Base-by-base conservation (phyloP, 1,140 invertebrate genomes). In the Hyles euphorbiae region DNA sequence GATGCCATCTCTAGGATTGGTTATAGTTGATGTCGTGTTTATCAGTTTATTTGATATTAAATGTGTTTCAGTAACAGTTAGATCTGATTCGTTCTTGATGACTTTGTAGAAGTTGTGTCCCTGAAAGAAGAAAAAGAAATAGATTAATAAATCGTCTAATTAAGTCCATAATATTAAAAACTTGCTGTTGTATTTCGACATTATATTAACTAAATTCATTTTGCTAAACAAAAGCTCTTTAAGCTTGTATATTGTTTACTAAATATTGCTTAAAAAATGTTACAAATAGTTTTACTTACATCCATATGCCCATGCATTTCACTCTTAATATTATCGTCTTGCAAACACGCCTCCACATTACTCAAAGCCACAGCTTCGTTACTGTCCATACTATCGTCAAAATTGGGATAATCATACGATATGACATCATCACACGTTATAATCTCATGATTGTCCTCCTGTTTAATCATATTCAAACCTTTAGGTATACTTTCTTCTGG, bases 31-130 rank as follows among this genome's bases (percentile, higher is more conserved):
- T 48, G 80, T 83, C 5, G 82, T 82, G 53, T 84, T 85, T 44
- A 81, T 80, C 3, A 87, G 56, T 70, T 87, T 84, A 48, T 85
- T 87, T 34, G 81, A 85, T 60, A 87, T 87, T 10, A 87, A 61
- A 63, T 84, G 76, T 33, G 84, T 87, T 64, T 87, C 82, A 33
- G 84, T 87, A 2, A 84, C 76, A 40, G 70, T 74, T 34, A 79
- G 57, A 32, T 82, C 78, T 8, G 63, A 47, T 74, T 87, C 82
- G 59, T 83, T 66, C 61, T 81, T 85, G n/a, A 84, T 67, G 5
- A 73, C 48, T 60, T 67, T 72, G 43, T 70, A 67, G 51, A 72
- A 60, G 5, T 65, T 34, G 22, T 58, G 36, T 32, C 67, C 65
- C 76, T 78, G 68, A 6, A 68, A 70, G 50, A 64, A 56, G 46